Conservation (phyloP, 2,113 vertebrate genomes). For the Pontoporia blainvillei region DNA sequence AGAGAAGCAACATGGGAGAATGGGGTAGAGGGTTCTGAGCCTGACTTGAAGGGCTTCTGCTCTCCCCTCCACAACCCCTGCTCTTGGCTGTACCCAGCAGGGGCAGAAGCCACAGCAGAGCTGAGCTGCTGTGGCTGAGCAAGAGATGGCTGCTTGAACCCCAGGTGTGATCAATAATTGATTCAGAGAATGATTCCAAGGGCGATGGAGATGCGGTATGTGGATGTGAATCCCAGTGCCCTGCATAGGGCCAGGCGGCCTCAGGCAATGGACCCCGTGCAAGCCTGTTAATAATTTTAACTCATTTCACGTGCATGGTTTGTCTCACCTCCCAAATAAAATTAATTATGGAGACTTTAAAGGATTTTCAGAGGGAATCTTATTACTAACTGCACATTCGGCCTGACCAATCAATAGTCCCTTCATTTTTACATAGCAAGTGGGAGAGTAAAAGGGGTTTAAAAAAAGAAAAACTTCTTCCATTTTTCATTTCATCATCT, state of each 20-base stretch:
- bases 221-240: not conserved
- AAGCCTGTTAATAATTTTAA: constrained; percentile 25
- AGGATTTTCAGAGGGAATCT: constrained; percentile 70
- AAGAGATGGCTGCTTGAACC: not conserved
- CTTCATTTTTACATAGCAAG: constrained; percentile 64
- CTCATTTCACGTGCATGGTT: constrained; percentile 36
- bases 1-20: not conserved
- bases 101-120: not conserved
- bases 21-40: not conserved
- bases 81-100: not conserved
- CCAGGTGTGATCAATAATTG: not conserved
- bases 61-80: too few species aligned
- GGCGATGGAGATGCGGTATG: rapidly evolving
- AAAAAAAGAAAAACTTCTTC: not conserved
- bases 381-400: constrained; percentile 62
- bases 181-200: not conserved
- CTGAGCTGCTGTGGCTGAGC: not conserved
- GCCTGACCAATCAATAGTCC: constrained; percentile 54
- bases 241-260: not conserved
- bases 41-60: too few species aligned
- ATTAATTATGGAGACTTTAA: constrained; percentile 70
- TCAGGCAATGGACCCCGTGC: not conserved
- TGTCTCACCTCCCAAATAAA: constrained; percentile 66
- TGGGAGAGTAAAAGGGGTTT: not conserved
- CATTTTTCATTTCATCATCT: constrained; percentile 27